Evolutionary conservation across 2,113 vertebrate species (phyloP).

Genomic region (Eidolon helvum): DNA sequence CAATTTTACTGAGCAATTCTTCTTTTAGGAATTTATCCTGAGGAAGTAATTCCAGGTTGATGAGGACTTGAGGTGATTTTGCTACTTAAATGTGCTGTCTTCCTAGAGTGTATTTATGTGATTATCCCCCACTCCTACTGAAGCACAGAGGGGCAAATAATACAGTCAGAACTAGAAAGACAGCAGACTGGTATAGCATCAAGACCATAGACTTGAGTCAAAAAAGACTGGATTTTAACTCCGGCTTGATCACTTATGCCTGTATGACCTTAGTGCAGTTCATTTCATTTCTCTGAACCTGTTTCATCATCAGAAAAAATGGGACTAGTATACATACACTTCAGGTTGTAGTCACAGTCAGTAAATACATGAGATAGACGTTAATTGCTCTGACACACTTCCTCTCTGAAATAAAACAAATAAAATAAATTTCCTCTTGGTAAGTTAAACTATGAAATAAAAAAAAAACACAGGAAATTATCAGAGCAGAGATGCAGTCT

Average conservation of each 20-base stretch:
- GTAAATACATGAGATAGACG: not conserved
- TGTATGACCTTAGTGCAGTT: not conserved
- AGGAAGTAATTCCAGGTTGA: not conserved
- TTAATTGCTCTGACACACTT: not conserved
- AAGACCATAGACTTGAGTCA: not conserved
- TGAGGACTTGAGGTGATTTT: not conserved
- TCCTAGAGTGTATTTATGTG: not conserved
- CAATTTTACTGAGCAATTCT: not conserved
- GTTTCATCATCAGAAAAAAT: not conserved
- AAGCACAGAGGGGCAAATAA: not conserved
- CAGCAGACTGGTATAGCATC: not conserved
- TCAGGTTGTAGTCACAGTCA: not conserved
- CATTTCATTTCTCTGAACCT: not conserved
- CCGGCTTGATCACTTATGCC: not conserved
- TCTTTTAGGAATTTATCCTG: not conserved
- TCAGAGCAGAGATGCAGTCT: not conserved
- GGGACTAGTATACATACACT: not conserved
- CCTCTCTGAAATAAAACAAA: not conserved
- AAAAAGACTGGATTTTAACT: not conserved
- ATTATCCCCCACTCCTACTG: not conserved
- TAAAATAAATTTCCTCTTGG: not conserved
- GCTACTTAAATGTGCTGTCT: not conserved
- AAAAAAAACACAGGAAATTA: not conserved
- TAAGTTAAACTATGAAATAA: constrained; percentile 24
- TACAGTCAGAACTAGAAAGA: not conserved